A percentile compares a stretch with the other conserved stretches of the same genome.
phyloP scores from a whole-genome alignment of 1,140 invertebrate species.

The Pectinophora gossypiella region DNA sequence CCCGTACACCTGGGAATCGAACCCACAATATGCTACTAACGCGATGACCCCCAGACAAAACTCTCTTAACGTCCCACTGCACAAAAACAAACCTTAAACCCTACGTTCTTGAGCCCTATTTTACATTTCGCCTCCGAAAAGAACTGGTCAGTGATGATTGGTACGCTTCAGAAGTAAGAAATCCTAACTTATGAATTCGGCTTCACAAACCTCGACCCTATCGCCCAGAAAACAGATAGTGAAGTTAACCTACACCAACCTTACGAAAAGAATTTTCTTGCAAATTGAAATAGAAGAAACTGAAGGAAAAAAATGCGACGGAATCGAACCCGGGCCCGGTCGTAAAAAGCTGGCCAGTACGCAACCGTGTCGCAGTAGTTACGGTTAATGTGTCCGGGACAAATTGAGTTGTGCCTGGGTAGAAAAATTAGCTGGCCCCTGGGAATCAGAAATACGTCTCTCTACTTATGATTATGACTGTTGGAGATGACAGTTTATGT shows the following conservation, averaged over 20 bases:
- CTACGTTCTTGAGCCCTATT: not conserved
- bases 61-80: not conserved
- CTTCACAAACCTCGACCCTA: slow-evolving; percentile 29
- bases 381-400: slow-evolving; percentile 63
- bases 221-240: not conserved
- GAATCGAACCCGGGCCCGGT: slow-evolving; percentile 46
- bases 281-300: slow-evolving; percentile 65
- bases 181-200: slow-evolving; percentile 21
- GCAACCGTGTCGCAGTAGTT: slow-evolving; percentile 60
- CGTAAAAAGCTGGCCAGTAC: slow-evolving; percentile 53
- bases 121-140: slow-evolving; percentile 2
- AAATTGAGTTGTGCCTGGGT: slow-evolving; percentile 64
- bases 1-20: slow-evolving; percentile 69
- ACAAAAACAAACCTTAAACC: slow-evolving; percentile 20
- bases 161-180: slow-evolving; percentile 25
- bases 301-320: slow-evolving; percentile 33
- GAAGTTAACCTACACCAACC: not conserved
- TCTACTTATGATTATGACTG: slow-evolving; percentile 1
- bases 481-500: slow-evolving; percentile 9
- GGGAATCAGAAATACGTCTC: slow-evolving; percentile 25
- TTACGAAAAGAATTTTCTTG: slow-evolving; percentile 39
- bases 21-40: slow-evolving; percentile 63
- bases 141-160: slow-evolving; percentile 62
- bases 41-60: slow-evolving; percentile 50
- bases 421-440: slow-evolving; percentile 59